Base-by-base conservation (phyloP, 2,113 vertebrate species). In the Ceyx cyanopectus region DNA sequence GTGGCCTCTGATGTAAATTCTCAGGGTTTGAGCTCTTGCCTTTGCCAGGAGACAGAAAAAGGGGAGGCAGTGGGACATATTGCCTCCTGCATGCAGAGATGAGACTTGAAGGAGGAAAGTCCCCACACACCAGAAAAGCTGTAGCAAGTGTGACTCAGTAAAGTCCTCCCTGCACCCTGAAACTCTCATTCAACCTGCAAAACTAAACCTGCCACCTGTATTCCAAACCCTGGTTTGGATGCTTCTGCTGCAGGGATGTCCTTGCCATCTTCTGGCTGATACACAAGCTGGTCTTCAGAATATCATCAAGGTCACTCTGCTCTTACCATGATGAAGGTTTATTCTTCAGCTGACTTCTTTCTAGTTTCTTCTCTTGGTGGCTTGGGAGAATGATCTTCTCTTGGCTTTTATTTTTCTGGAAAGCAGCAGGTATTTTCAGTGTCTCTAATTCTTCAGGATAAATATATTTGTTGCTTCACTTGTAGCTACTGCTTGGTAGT, bases 401-500 rank as follows among this genome's bases (percentile, higher is more conserved):
- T 51, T 32, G 30, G 40, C 68, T 80, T 60, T 68, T 13, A 50
- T 40, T 77, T 34, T 40, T 9, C 54, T 53, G 40, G 34, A 73
- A 91, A 57, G 43, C 54, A 91, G 81, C 34, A 73, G 53, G 15
- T 63, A 50, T 68, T 83, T 83, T 51, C 73, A 51, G 27, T 76
- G 41, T 30, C 43, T 65, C 15, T 11, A 23, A 41, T 56, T 77
- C 60, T 41, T 83, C 10, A 32, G 45, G 60, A 89, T 73, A 89
- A 89, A 83, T 17, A 4, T 15, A 56, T 81, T 51, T 57, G 26
- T 62, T 73, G 40, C 50, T 41, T 83, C 40, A 79, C 45, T 73
- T 50, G 51, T 30, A 79, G 63, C 68, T 54, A 45, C 54, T 45
- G 45, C 70, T 68, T 23, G 40, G n/a, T 27, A 77, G 50, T 17